Percentiles rank a stretch among this genome's conserved stretches.
Evolutionary conservation across 2,888 invertebrate species (phyloP).

Genomic region (Patella depressa): DNA sequence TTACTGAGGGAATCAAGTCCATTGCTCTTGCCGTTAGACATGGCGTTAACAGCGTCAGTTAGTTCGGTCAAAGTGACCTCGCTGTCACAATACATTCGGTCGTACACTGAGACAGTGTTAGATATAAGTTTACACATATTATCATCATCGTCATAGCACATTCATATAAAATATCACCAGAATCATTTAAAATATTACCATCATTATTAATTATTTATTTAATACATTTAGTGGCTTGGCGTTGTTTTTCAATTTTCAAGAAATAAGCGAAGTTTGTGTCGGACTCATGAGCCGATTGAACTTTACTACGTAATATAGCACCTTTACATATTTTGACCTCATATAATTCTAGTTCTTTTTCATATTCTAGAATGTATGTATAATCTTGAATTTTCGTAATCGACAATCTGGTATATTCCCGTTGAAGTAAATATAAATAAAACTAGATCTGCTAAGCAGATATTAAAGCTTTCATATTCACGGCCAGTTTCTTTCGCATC

Average conservation of each 20-base stretch:
- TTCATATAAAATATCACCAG: background rate
- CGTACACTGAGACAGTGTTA: background rate
- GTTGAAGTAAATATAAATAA: background rate
- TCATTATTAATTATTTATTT: background rate
- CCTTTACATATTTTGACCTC: background rate
- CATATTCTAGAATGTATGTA: background rate
- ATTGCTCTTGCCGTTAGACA: slow-evolving; percentile 31
- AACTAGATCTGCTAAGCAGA: too few species aligned
- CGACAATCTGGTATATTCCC: background rate
- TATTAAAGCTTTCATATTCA: too few species aligned
- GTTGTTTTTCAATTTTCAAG: background rate
- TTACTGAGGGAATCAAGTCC: background rate
- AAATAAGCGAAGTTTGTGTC: background rate
- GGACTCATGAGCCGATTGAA: background rate
- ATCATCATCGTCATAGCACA: background rate
- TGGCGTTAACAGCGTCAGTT: slow-evolving; percentile 21
- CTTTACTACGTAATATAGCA: background rate
- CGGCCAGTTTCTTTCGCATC: too few species aligned
- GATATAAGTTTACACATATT: background rate
- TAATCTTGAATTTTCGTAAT: background rate
- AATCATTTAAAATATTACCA: background rate
- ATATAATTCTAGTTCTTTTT: background rate
- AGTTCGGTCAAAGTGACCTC: slow-evolving; percentile 10
- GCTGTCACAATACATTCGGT: background rate
- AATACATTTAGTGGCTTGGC: background rate